These are phyloP conservation scores for Eupithecia inturbata DNA, from an alignment of 2,888 invertebrate genomes.

Conservation along the genomic window DNA sequence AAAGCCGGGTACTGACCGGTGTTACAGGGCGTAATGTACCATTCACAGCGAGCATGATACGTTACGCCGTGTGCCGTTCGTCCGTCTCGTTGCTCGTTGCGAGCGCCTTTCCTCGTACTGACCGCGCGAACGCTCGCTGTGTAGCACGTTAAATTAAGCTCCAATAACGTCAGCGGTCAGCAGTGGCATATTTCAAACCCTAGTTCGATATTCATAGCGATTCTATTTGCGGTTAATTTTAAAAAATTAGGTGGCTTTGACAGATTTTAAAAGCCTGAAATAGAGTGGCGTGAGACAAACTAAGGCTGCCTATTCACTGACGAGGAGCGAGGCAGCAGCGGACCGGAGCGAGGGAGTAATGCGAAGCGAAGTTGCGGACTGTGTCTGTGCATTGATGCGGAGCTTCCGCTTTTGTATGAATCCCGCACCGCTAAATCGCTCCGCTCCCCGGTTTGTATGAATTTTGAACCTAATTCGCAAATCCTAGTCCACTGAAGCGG, in stretches of 20 bases:
- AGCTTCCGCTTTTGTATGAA: too few relatives aligned
- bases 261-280: not conserved
- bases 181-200: not conserved
- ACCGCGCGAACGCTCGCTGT: too few relatives aligned
- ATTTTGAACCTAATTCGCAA: not conserved
- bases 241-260: not conserved
- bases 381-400: too few relatives aligned
- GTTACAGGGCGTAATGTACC: too few relatives aligned
- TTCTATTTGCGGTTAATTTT: not conserved
- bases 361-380: too few relatives aligned
- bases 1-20: too few relatives aligned
- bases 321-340: not conserved
- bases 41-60: too few relatives aligned
- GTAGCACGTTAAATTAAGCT: too few relatives aligned
- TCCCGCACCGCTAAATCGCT: too few relatives aligned
- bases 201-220: not conserved
- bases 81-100: too few relatives aligned
- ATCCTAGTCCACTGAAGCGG: not conserved
- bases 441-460: not conserved
- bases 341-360: not conserved
- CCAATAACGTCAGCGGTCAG: not conserved
- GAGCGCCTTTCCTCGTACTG: too few relatives aligned
- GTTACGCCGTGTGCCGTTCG: too few relatives aligned
- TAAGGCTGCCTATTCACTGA: not conserved
- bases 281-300: not conserved